phyloP scores from a whole-genome alignment of 1,140 invertebrate species.

The Caenorhabditis inopinata region DNA sequence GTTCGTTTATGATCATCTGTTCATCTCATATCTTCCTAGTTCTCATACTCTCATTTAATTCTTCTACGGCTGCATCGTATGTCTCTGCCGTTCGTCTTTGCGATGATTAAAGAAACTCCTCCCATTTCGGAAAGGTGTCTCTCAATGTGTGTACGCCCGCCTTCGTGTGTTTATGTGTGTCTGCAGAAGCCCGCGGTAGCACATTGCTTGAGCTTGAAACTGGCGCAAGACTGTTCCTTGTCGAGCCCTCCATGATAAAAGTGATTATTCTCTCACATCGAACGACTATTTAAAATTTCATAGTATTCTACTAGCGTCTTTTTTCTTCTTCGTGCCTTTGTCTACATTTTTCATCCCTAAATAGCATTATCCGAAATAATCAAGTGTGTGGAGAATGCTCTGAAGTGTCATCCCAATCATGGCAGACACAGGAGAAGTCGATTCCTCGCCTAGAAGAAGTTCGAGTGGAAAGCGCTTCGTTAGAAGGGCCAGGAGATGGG shows the following conservation, averaged over 20 bases:
- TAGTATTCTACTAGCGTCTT: background rate
- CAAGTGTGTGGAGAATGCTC: background rate
- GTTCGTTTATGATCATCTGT: constrained; percentile 27
- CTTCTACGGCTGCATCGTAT: background rate
- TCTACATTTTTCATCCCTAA: background rate
- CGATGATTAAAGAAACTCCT: background rate
- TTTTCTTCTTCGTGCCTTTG: background rate
- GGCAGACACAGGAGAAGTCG: background rate
- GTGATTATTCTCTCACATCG: background rate
- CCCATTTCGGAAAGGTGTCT: constrained; percentile 26
- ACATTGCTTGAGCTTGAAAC: constrained; percentile 27
- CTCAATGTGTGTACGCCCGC: background rate
- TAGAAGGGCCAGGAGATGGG: constrained; percentile 46
- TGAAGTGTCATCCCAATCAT: background rate
- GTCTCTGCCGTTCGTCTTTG: background rate
- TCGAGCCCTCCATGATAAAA: background rate
- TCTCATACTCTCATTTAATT: background rate
- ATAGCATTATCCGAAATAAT: background rate
- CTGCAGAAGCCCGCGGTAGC: background rate
- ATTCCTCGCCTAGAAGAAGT: background rate
- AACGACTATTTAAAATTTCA: background rate
- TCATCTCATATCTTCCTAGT: constrained; percentile 6
- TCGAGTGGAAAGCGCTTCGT: constrained; percentile 45
- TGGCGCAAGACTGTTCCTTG: background rate
- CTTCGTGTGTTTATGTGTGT: background rate